These are phyloP conservation scores for Altica lythri DNA, from an alignment of 2,888 invertebrate species.

Conservation along the genomic window DNA sequence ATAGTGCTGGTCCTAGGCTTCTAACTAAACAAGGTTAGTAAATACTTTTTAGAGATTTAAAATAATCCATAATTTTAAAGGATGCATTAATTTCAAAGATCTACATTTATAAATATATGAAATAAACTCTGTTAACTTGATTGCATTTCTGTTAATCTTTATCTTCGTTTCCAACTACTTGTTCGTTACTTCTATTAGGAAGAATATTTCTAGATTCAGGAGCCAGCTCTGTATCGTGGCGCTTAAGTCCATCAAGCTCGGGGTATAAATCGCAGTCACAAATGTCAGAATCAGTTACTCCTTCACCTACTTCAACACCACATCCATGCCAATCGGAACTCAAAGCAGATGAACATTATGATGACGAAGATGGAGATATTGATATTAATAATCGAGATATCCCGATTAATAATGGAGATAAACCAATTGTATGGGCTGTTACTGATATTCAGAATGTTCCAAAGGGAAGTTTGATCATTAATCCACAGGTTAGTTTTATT, in stretches of 20 bases:
- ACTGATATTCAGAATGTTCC: conserved; percentile 85
- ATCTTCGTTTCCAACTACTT: conserved; percentile 7
- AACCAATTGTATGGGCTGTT: conserved; percentile 81
- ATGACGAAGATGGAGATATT: conserved; percentile 28
- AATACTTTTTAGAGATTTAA: too few relatives aligned
- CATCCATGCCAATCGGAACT: conserved; percentile 43
- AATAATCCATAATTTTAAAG: too few relatives aligned
- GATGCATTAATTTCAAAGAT: too few relatives aligned
- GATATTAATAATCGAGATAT: too few relatives aligned
- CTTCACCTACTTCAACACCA: conserved; percentile 70
- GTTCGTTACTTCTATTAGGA: conserved; percentile 19
- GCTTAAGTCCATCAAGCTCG: conserved; percentile 75
- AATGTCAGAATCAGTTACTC: conserved; percentile 77
- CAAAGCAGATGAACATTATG: conserved; percentile 45
- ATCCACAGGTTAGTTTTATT: conserved; percentile 68
- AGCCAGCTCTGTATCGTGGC: conserved; percentile 65
- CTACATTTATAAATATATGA: too few relatives aligned
- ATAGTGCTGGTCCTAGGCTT: conserved; percentile 66
- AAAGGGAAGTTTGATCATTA: conserved; percentile 85
- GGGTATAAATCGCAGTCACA: conserved; percentile 78
- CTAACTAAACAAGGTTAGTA: conserved; percentile 77
- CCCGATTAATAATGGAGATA: conserved; percentile 23
- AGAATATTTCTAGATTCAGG: conserved; percentile 60
- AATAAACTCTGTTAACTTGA: too few relatives aligned
- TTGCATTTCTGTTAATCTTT: too few relatives aligned